A percentile compares a stretch with the other conserved stretches of the same genome.
These are phyloP conservation scores for Pachyramphus minor DNA, from an alignment of 2,113 vertebrate genomes.

Conservation along the genomic window DNA sequence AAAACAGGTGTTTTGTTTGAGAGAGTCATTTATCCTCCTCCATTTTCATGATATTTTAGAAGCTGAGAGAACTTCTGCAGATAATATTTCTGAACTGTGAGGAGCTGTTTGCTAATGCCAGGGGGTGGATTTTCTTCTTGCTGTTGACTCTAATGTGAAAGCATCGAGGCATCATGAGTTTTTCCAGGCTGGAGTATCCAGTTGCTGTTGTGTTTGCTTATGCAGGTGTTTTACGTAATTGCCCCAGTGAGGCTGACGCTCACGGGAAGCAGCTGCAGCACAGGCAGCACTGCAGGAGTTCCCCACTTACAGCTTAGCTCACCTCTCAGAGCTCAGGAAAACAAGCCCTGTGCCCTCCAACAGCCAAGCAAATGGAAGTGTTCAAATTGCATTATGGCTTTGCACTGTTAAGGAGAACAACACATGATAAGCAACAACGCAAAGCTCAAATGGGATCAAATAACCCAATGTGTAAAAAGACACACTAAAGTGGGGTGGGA, in stretches of 20 bases:
- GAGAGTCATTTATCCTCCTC: neutral
- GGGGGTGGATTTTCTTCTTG: neutral
- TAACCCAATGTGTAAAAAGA: neutral
- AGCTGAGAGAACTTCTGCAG: neutral
- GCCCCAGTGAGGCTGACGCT: neutral
- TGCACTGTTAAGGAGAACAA: neutral
- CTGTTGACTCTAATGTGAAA: neutral
- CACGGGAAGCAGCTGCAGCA: neutral
- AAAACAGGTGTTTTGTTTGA: neutral
- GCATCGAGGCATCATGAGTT: neutral
- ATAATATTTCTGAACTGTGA: neutral
- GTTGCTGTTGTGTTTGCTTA: slow-evolving; percentile 41
- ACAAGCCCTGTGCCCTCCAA: neutral
- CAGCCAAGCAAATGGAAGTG: neutral
- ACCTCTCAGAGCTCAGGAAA: neutral
- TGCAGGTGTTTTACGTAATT: slow-evolving; percentile 31
- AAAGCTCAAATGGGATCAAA: neutral
- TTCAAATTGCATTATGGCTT: neutral
- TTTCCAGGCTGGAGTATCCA: slow-evolving; percentile 14
- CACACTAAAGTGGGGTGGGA: neutral
- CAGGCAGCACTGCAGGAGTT: neutral
- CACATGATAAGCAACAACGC: neutral
- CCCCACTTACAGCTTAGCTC: neutral
- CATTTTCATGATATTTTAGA: neutral
- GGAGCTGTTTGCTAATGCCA: neutral